These are phyloP conservation scores for Drosophila varians DNA, from an alignment of 1,140 invertebrate genomes.

Conservation along the genomic window DNA sequence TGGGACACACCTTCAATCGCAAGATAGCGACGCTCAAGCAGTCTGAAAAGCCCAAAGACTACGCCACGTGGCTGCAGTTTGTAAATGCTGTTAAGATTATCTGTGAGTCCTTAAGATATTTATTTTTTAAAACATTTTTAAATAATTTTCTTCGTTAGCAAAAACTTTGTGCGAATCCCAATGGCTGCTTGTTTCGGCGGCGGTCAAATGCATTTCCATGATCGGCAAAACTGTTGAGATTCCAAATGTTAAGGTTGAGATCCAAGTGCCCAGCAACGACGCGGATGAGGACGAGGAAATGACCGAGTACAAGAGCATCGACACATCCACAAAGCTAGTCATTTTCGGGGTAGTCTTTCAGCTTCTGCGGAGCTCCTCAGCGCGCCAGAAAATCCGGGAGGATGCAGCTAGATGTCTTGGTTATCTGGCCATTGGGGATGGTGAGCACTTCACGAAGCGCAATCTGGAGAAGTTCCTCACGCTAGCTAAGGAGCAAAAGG, in stretches of 20 bases:
- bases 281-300: constrained; percentile 67
- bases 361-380: constrained; percentile 67
- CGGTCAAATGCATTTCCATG: constrained; percentile 81
- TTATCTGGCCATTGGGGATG: constrained; percentile 80
- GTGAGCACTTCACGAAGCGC: constrained; percentile 72
- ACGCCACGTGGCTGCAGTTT: constrained; percentile 66
- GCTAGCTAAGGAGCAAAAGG: constrained; percentile 74
- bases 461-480: constrained; percentile 77
- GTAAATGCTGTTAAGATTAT: constrained; percentile 70
- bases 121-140: not conserved
- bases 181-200: constrained; percentile 76
- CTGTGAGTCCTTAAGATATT: constrained; percentile 26
- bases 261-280: constrained; percentile 50
- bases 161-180: constrained; percentile 77
- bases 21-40: constrained; percentile 54
- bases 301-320: constrained; percentile 64
- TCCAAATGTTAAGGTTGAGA: constrained; percentile 76
- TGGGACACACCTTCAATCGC: constrained; percentile 75
- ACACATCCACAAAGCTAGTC: constrained; percentile 65
- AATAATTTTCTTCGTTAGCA: constrained; percentile 25
- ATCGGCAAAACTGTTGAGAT: constrained; percentile 77
- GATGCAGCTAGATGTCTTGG: constrained; percentile 80
- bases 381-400: constrained; percentile 73
- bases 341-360: constrained; percentile 74
- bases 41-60: constrained; percentile 41